Evolutionary conservation across 2,797 vertebrate genomes (phyloP).

Genomic region (Zonotrichia albicollis): DNA sequence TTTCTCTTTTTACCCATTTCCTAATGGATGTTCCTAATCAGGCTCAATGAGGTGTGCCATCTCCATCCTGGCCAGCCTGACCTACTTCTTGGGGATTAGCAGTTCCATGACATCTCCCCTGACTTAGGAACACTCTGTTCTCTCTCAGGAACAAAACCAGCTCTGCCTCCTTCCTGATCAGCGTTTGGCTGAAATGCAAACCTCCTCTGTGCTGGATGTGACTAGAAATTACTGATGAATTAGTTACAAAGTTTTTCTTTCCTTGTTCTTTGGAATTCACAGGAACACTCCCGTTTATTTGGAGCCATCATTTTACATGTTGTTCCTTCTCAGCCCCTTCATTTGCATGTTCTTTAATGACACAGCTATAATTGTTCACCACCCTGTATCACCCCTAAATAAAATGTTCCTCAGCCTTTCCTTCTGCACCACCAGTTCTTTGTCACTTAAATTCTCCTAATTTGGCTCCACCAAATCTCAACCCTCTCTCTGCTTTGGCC

Average conservation of each 20-base stretch:
- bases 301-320: not conserved
- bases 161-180: not conserved
- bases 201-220: not conserved
- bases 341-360: not conserved
- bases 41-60: not conserved
- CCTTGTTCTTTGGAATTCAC: not conserved
- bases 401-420: not conserved
- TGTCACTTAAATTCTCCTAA: not conserved
- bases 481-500: not conserved
- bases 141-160: not conserved
- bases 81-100: constrained; percentile 17
- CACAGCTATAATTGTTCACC: not conserved
- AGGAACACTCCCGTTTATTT: not conserved
- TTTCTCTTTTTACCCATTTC: not conserved
- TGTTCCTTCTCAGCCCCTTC: not conserved
- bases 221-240: not conserved
- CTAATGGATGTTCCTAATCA: not conserved
- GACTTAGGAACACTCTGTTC: not conserved
- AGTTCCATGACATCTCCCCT: not conserved
- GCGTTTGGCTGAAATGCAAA: not conserved
- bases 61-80: not conserved
- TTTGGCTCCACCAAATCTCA: not conserved
- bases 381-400: not conserved
- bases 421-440: not conserved
- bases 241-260: not conserved